Conservation (phyloP, 2,113 vertebrate genomes). For the Bos indicus region DNA sequence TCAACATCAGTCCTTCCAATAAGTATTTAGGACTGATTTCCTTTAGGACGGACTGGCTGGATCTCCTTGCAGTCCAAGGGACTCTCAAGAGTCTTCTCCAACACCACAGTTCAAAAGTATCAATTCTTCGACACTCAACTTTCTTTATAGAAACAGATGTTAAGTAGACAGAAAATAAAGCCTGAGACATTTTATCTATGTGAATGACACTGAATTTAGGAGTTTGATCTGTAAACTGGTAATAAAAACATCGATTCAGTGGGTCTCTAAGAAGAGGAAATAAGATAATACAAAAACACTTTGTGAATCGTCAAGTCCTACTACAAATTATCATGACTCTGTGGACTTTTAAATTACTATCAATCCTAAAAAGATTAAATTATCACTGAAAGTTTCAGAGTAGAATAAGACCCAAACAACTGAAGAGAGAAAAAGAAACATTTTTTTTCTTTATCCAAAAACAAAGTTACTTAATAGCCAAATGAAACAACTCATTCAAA, state of each 20-base stretch:
- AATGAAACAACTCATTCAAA: conserved; percentile 17
- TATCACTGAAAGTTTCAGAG: conserved; percentile 41
- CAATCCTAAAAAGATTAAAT: conserved; percentile 1
- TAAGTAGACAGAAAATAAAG: not conserved
- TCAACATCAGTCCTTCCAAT: not conserved
- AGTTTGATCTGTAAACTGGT: conserved; percentile 31
- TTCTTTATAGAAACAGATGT: not conserved
- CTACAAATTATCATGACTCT: conserved; percentile 21
- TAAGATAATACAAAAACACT: conserved; percentile 15
- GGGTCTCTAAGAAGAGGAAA: conserved; percentile 19
- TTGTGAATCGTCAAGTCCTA: not conserved
- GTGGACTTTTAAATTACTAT: not conserved
- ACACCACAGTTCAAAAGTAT: not conserved
- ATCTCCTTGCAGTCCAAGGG: not conserved
- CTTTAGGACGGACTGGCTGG: not conserved
- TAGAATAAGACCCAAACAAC: not conserved
- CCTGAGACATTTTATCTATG: conserved; percentile 1
- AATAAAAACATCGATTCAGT: conserved; percentile 30
- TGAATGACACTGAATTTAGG: conserved; percentile 28
- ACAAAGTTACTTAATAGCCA: conserved; percentile 1
- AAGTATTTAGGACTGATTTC: not conserved
- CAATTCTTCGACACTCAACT: not conserved
- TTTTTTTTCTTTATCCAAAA: not conserved
- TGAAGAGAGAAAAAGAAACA: not conserved
- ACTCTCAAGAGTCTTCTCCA: not conserved